Percentiles rank a stretch among this genome's conserved stretches.
Conservation (phyloP, 2,113 vertebrate species). For the Xyliphius kryptos region DNA sequence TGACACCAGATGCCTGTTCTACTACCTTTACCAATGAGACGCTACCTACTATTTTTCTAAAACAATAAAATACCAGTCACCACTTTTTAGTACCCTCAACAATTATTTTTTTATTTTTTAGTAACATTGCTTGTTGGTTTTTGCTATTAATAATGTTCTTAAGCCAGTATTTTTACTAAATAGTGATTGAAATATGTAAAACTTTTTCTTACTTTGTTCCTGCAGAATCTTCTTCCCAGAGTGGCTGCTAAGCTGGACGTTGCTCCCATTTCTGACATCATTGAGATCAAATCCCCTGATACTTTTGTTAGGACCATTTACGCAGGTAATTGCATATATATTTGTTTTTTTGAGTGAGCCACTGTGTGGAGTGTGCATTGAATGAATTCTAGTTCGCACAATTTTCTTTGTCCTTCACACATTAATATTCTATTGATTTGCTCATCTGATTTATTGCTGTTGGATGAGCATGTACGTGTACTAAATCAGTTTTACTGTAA, state of each 20-base stretch:
- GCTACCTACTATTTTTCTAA: too few species aligned
- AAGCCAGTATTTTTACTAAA: too few species aligned
- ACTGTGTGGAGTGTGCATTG: background rate
- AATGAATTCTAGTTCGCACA: background rate
- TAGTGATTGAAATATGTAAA: too few species aligned
- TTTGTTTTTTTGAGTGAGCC: background rate
- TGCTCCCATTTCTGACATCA: slow-evolving; percentile 90
- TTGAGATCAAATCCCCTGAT: slow-evolving; percentile 85
- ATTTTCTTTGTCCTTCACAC: slow-evolving; percentile 5
- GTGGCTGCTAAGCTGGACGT: slow-evolving; percentile 93
- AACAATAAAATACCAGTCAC: too few species aligned
- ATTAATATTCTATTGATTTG: slow-evolving; percentile 1
- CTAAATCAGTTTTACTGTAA: slow-evolving; percentile 17
- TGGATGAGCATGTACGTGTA: background rate
- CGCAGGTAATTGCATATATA: slow-evolving; percentile 70
- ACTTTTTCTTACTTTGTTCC: too few species aligned
- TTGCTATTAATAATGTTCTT: too few species aligned
- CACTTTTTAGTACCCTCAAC: too few species aligned
- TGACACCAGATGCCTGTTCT: too few species aligned
- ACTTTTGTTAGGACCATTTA: slow-evolving; percentile 96
- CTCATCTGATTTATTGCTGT: slow-evolving; percentile 3
- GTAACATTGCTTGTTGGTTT: too few species aligned
- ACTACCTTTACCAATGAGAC: too few species aligned
- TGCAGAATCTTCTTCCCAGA: slow-evolving; percentile 90
- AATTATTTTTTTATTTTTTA: too few species aligned